Percentiles rank a stretch among this genome's conserved stretches.
These are phyloP conservation scores for Chiloscyllium punctatum DNA, from an alignment of 2,797 vertebrate species.

Conservation along the genomic window DNA sequence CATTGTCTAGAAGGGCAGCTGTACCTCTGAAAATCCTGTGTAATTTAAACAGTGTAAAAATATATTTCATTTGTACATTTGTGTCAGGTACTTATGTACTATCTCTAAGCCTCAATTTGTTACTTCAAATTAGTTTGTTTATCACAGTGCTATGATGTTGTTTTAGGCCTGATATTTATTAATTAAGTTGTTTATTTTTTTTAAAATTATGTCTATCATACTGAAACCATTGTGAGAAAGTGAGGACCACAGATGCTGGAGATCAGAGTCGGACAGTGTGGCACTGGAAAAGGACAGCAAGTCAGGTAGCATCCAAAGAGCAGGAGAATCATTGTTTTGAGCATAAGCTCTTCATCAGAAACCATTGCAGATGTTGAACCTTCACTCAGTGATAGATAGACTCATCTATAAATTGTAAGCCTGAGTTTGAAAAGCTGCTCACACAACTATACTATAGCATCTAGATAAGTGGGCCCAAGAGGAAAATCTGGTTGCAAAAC, in stretches of 20 bases:
- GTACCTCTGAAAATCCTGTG: background rate
- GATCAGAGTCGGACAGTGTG: too few species aligned
- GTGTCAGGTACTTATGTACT: background rate
- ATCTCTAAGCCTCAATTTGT: background rate
- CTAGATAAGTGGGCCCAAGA: background rate
- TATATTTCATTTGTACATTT: background rate
- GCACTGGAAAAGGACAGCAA: too few species aligned
- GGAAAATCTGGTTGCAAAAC: background rate
- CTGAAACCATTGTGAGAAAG: background rate
- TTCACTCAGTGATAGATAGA: background rate
- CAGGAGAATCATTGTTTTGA: too few species aligned
- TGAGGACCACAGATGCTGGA: too few species aligned
- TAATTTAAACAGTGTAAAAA: background rate
- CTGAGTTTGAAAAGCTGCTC: background rate
- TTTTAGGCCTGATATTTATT: too few species aligned
- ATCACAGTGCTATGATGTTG: background rate
- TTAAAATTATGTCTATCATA: background rate
- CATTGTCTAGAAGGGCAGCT: background rate
- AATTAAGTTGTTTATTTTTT: background rate
- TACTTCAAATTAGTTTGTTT: background rate
- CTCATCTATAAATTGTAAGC: background rate
- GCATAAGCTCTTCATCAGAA: background rate
- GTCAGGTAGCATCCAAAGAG: too few species aligned
- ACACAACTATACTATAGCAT: background rate
- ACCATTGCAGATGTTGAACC: background rate